Base-by-base conservation (phyloP, 35 echinoderm and acorn worm species). In the Patiria miniata region DNA sequence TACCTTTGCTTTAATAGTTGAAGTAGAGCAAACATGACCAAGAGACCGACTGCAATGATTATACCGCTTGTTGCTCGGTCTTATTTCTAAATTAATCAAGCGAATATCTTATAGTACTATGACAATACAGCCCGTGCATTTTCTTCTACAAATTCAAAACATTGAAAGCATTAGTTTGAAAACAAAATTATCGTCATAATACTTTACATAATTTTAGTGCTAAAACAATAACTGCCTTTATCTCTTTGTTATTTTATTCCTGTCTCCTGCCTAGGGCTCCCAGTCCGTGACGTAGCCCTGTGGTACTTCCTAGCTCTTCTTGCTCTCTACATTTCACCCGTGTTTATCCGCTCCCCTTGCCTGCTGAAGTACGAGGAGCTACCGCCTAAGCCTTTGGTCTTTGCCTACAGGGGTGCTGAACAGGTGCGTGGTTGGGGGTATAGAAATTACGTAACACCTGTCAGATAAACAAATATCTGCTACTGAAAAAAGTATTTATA, bases 261-360 rank as follows among this genome's bases (percentile, higher is more conserved):
- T 39, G 17, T 22, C 78, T 52, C 32, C 68, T 21, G 18, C 36
- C 1, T 57, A 89, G 93, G 93, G 22, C 79, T 88, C 34, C 85
- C 85, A 53, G 69, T 86, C 1, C 50, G 93, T 17, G 93, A 95
- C 39, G 38, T 90, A 8, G 79, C 65, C 17, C 44, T 95, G 1
- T 95, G 93, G 93, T 95, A 95, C 77, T 92, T 92, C 68, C 68
- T 95, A 5, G 65, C 87, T 0, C 47, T 95, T 4, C 21, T 88
- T 18, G 86, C 23, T 1, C 57, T 95, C 1, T 95, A 95, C 77
- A 47, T 89, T 18, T 68, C 68, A n/a, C 93, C 93, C 39, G 80
- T 95, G 36, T 92, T 95, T 78, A 95, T 95, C 51, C 79, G 80
- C 33, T 92, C 93, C 29, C 93, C 93, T 9, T 95, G 93, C 77